phyloP scores from a whole-genome alignment of 2,797 vertebrate genomes.

The Gallinago solitaria region DNA sequence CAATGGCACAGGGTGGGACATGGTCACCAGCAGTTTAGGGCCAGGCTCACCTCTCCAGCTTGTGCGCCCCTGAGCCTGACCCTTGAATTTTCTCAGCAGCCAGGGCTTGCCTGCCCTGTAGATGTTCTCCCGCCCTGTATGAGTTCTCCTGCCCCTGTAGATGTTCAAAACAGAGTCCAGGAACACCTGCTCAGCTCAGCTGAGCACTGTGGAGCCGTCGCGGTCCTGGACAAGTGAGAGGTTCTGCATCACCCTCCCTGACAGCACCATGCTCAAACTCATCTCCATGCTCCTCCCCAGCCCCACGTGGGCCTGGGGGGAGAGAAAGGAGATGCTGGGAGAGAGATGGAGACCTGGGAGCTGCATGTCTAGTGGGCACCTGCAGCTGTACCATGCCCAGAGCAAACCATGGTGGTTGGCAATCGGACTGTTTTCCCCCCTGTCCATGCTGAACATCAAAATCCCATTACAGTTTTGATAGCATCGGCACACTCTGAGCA shows the following conservation, averaged over 20 bases:
- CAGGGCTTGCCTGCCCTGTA: not conserved
- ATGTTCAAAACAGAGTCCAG: not conserved
- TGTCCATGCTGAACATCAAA: not conserved
- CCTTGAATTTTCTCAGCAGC: not conserved
- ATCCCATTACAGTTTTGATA: rapidly evolving
- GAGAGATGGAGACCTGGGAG: not conserved
- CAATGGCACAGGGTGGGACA: not conserved
- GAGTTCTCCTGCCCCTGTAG: not conserved
- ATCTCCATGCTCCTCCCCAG: not conserved
- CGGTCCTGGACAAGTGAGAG: not conserved
- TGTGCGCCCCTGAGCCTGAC: not conserved
- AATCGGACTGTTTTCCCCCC: not conserved
- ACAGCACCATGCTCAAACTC: not conserved
- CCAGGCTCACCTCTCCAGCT: not conserved
- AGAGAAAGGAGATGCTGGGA: not conserved
- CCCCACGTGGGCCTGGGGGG: rapidly evolving
- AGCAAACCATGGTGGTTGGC: not conserved
- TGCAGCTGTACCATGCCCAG: not conserved
- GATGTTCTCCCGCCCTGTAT: not conserved
- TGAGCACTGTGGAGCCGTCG: not conserved
- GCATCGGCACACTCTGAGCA: rapidly evolving
- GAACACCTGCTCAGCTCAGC: not conserved
- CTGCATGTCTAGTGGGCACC: not conserved
- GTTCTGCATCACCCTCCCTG: not conserved
- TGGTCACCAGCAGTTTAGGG: not conserved